Evolutionary conservation across 2,797 vertebrate species (phyloP).

Genomic region (Macropodus opercularis): DNA sequence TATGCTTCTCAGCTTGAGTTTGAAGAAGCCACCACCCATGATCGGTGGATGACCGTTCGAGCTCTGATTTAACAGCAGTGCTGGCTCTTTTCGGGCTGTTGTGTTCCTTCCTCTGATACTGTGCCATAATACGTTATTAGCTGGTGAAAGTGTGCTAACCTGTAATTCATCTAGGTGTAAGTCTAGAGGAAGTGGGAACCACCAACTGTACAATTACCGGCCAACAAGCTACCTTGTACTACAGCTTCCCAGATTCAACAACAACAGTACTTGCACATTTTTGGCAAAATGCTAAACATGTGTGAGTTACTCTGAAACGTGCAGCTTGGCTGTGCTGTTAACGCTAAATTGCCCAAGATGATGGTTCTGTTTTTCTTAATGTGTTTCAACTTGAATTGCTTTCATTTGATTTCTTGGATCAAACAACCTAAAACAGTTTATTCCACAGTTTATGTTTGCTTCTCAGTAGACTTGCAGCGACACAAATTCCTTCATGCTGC

Average conservation of each 20-base stretch:
- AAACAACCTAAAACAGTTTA: conserved; percentile 39
- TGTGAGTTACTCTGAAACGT: background rate
- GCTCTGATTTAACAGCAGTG: no score
- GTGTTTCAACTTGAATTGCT: conserved; percentile 26
- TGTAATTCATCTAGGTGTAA: no score
- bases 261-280: no score
- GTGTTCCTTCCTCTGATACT: no score
- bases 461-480: conserved; percentile 50
- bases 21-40: no score
- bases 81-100: no score
- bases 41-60: no score
- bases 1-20: no score
- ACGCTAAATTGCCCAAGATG: conserved; percentile 7
- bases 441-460: conserved; percentile 32
- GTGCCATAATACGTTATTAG: no score
- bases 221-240: background rate
- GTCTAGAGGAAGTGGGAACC: no score
- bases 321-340: background rate
- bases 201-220: background rate
- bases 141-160: no score
- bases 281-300: background rate
- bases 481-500: conserved; percentile 61
- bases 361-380: conserved; percentile 20
- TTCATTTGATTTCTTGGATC: conserved; percentile 35
- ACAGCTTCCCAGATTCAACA: background rate